phyloP scores from a whole-genome alignment of 2,797 vertebrate genomes.

The Simalia tracyae region DNA sequence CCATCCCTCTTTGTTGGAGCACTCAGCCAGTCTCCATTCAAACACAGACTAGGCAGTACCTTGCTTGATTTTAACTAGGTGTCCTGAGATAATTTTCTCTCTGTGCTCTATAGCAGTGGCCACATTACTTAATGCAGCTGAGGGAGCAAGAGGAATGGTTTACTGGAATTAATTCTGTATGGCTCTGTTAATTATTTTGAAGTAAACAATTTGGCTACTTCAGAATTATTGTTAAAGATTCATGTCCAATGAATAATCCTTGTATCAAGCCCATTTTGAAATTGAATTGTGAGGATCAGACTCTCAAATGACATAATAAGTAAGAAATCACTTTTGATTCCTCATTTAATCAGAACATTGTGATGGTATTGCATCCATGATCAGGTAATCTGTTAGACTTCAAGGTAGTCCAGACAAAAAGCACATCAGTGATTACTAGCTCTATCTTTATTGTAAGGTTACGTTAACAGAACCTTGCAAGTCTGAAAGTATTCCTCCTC shows the following conservation, averaged over 20 bases:
- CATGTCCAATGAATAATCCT: not conserved
- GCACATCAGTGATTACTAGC: not conserved
- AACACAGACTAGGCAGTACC: not conserved
- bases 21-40: not conserved
- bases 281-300: not conserved
- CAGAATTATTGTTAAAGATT: not conserved
- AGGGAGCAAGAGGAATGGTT: not conserved
- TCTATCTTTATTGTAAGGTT: not conserved
- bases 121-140: not conserved
- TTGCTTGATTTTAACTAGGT: not conserved
- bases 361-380: not conserved
- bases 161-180: not conserved
- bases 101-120: not conserved
- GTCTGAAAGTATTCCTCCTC: not conserved
- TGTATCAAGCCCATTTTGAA: constrained; percentile 1
- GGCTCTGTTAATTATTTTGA: not conserved
- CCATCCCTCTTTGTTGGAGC: not conserved
- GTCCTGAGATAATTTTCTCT: not conserved
- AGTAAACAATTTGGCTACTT: not conserved
- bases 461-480: not conserved
- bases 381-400: not conserved
- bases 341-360: not conserved
- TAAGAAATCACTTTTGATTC: not conserved
- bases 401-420: not conserved
- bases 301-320: not conserved